Evolutionary conservation across 2,113 vertebrate genomes (phyloP).

Genomic region (Tamias sibiricus): DNA sequence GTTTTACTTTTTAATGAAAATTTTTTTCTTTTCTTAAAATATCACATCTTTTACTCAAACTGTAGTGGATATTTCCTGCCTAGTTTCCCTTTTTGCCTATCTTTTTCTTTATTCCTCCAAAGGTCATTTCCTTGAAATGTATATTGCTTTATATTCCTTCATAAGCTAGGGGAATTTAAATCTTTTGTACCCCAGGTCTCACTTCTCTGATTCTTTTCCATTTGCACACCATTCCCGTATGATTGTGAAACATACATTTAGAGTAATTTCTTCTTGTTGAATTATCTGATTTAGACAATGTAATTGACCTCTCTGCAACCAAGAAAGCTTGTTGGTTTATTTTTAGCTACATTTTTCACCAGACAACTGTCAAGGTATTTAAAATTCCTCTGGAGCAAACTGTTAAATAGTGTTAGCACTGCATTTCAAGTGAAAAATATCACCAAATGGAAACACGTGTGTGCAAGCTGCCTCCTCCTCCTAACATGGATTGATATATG

Average conservation of each 20-base stretch:
- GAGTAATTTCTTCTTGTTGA: slow-evolving; percentile 34
- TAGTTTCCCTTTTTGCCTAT: background rate
- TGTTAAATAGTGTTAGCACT: slow-evolving; percentile 28
- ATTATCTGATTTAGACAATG: slow-evolving; percentile 63
- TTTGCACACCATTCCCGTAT: slow-evolving; percentile 36
- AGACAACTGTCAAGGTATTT: slow-evolving; percentile 62
- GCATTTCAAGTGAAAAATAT: slow-evolving; percentile 26
- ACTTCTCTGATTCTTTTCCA: slow-evolving; percentile 48
- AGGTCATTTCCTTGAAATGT: slow-evolving; percentile 45
- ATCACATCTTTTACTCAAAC: slow-evolving; percentile 58
- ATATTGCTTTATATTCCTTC: slow-evolving; percentile 17
- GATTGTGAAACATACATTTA: slow-evolving; percentile 35
- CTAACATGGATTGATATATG: background rate
- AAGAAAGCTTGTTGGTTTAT: slow-evolving; percentile 64
- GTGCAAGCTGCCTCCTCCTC: background rate
- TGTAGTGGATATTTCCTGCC: slow-evolving; percentile 7
- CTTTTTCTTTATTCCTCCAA: background rate
- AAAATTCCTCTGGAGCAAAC: slow-evolving; percentile 54
- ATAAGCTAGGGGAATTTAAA: slow-evolving; percentile 35
- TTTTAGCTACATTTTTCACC: slow-evolving; percentile 72
- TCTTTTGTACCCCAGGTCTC: slow-evolving; percentile 37
- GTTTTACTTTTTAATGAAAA: slow-evolving; percentile 60
- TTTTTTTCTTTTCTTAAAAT: slow-evolving; percentile 20
- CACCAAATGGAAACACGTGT: background rate
- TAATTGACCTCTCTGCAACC: slow-evolving; percentile 59